Evolutionary conservation across 2,888 invertebrate genomes (phyloP).

Genomic region (Chymomyza caudatula): DNA sequence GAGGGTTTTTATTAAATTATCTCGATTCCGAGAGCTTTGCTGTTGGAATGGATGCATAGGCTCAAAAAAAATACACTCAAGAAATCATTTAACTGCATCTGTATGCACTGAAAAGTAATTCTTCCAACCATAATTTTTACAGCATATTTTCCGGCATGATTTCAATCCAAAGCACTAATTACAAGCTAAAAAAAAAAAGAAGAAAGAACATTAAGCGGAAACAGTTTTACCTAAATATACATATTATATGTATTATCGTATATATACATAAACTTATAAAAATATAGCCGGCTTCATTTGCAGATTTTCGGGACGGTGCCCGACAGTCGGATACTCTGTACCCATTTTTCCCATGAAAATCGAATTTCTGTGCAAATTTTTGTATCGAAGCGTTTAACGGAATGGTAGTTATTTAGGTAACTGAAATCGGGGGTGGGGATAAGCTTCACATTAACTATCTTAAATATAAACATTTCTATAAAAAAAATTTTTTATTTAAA

Average conservation of each 20-base stretch:
- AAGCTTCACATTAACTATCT: too few relatives aligned
- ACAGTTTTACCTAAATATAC: neutral
- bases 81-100: slow-evolving; percentile 12
- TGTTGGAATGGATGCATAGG: neutral
- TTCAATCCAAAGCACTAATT: neutral
- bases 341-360: too few relatives aligned
- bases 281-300: too few relatives aligned
- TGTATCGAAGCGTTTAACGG: too few relatives aligned
- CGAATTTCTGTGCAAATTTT: too few relatives aligned
- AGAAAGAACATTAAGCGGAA: neutral
- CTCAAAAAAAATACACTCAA: slow-evolving; percentile 9
- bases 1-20: slow-evolving; percentile 24
- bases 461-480: too few relatives aligned
- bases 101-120: neutral
- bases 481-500: too few relatives aligned
- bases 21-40: neutral
- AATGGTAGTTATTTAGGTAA: too few relatives aligned
- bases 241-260: neutral
- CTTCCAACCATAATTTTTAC: neutral
- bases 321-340: too few relatives aligned
- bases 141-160: neutral
- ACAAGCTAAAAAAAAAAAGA: neutral
- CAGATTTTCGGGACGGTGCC: too few relatives aligned
- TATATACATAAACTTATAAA: neutral
- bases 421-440: too few relatives aligned